Evolutionary conservation across 2,113 vertebrate genomes (phyloP).

Genomic region (Pterophyllum scalare): DNA sequence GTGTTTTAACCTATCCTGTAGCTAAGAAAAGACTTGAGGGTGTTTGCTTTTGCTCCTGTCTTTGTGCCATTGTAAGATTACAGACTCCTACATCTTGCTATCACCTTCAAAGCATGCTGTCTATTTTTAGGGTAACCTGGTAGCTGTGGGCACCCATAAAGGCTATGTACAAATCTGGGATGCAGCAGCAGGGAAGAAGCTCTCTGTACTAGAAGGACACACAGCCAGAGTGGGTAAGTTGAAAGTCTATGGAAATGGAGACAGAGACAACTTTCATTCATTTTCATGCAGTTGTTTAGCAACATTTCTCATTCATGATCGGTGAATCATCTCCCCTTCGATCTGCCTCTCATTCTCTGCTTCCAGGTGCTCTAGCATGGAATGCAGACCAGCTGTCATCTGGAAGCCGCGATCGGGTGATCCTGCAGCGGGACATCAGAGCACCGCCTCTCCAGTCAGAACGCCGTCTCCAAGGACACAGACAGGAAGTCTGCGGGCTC

Average conservation of each 20-base stretch:
- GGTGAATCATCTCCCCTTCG: not conserved
- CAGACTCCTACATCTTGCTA: not conserved
- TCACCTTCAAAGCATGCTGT: not conserved
- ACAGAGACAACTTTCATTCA: not conserved
- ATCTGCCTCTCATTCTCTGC: not conserved
- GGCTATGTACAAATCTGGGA: conserved; percentile 99
- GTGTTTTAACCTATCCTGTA: not conserved
- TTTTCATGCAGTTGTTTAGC: conserved; percentile 4
- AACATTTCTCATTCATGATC: conserved; percentile 10
- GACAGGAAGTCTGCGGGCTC: conserved; percentile 97
- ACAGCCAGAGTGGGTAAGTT: conserved; percentile 95
- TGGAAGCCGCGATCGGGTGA: conserved; percentile 94
- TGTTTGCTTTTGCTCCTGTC: not conserved
- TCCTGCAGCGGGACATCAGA: conserved; percentile 94
- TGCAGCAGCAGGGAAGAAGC: conserved; percentile 95
- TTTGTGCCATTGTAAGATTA: not conserved
- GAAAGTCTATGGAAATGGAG: not conserved
- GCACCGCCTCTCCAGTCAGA: conserved; percentile 93
- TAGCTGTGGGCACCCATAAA: conserved; percentile 97
- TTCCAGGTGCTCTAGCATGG: conserved; percentile 94
- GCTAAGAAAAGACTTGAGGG: not conserved
- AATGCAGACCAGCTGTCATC: conserved; percentile 97
- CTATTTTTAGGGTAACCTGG: conserved; percentile 90
- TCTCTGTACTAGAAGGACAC: conserved; percentile 94
- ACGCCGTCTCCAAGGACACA: conserved; percentile 94